Percentiles rank a stretch among this genome's conserved stretches.
Evolutionary conservation across 1,140 invertebrate species (phyloP).

Genomic region (Caerostris darwini): DNA sequence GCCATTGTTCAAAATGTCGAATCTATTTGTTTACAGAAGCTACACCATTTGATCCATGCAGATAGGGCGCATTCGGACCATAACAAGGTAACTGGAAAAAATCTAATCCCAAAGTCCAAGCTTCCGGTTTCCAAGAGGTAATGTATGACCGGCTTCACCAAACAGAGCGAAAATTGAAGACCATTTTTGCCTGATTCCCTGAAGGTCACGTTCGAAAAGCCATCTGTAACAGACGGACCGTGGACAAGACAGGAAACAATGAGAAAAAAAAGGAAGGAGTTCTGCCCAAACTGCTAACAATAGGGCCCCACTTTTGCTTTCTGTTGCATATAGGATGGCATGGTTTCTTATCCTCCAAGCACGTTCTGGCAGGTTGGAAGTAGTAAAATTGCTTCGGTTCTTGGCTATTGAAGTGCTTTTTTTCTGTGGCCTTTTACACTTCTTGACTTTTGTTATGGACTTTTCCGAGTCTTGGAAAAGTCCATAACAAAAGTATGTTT

Average conservation of each 20-base stretch:
- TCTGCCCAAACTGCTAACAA: background rate
- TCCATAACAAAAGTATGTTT: background rate
- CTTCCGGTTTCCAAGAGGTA: background rate
- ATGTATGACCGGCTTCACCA: background rate
- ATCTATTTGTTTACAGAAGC: too few relatives aligned
- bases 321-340: background rate
- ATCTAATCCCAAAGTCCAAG: background rate
- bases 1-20: too few relatives aligned
- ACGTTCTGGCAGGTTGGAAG: background rate
- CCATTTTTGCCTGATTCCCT: background rate
- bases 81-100: background rate
- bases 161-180: conserved; percentile 50
- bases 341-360: background rate
- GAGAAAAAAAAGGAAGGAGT: background rate
- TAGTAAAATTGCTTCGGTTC: background rate
- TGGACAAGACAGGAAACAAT: background rate
- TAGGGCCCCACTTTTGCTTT: background rate
- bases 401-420: background rate
- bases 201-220: conserved; percentile 26
- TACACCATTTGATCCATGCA: background rate
- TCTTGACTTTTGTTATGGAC: background rate
- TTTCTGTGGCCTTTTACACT: background rate
- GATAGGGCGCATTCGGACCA: background rate
- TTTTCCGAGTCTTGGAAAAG: background rate
- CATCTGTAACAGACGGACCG: conserved; percentile 20